Evolutionary conservation across 2,888 invertebrate genomes (phyloP).

Genomic region (Drosophila ustulata): DNA sequence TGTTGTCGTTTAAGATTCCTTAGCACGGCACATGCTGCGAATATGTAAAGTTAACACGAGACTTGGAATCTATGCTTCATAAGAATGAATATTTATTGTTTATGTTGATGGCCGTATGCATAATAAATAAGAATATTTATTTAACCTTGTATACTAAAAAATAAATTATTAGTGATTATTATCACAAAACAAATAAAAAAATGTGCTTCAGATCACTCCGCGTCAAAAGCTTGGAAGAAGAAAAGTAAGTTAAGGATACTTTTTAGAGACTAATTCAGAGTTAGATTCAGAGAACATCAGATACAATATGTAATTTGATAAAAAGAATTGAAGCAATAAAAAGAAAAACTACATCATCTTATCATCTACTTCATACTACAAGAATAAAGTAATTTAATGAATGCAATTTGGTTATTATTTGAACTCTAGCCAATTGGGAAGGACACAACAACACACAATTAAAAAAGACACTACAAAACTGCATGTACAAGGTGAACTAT

Average conservation of each 20-base stretch:
- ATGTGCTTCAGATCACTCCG: too few relatives aligned
- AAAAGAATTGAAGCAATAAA: neutral
- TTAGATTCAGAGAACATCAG: neutral
- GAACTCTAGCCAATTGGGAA: slow-evolving; percentile 16
- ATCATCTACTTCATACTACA: slow-evolving; percentile 9
- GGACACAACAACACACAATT: slow-evolving; percentile 8
- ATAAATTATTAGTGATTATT: too few relatives aligned
- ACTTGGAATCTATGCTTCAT: neutral
- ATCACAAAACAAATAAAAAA: too few relatives aligned
- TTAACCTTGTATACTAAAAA: too few relatives aligned
- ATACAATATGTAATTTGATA: neutral
- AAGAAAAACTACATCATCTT: neutral
- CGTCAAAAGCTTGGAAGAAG: too few relatives aligned
- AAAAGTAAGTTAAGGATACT: too few relatives aligned
- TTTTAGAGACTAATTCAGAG: too few relatives aligned
- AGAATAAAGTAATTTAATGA: neutral
- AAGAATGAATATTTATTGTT: neutral
- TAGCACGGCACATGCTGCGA: neutral
- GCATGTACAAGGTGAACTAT: slow-evolving; percentile 16
- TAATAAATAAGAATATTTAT: too few relatives aligned
- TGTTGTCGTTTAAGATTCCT: neutral
- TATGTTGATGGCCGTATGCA: neutral
- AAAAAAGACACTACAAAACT: slow-evolving; percentile 22
- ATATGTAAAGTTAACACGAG: slow-evolving; percentile 6
- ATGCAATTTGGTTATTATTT: slow-evolving; percentile 4